These are phyloP conservation scores for Cyprichromis sp. DNA, from an alignment of 2,113 vertebrate genomes.

Conservation along the genomic window DNA sequence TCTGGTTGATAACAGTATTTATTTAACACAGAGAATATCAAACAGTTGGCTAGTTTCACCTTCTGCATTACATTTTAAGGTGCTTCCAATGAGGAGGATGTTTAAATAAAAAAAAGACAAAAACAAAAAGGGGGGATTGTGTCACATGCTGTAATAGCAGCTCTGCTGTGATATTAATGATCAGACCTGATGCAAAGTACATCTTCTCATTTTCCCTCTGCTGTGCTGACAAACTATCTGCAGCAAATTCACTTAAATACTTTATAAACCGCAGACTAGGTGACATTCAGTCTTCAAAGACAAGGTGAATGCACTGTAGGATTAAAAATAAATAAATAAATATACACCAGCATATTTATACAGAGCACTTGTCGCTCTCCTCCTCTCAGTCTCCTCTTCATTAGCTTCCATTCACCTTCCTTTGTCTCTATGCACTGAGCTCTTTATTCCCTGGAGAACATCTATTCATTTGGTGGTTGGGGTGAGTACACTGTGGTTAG, in stretches of 20 bases:
- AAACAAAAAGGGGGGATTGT: not conserved
- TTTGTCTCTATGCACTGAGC: not conserved
- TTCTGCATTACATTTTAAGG: no score
- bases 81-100: not conserved
- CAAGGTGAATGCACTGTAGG: not conserved
- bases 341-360: not conserved
- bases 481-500: conserved; percentile 18
- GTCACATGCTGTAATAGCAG: not conserved
- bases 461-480: conserved; percentile 15
- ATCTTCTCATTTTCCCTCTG: not conserved
- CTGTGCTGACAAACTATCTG: not conserved
- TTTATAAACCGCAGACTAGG: not conserved
- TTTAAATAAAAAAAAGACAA: not conserved
- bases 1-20: not conserved
- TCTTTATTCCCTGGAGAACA: conserved; percentile 7
- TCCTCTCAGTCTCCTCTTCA: not conserved
- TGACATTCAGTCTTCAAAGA: not conserved
- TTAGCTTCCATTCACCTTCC: conserved; percentile 8
- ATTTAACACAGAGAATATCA: not conserved
- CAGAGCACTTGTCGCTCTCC: not conserved
- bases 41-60: not conserved
- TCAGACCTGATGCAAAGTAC: not conserved
- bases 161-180: not conserved
- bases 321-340: not conserved
- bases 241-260: not conserved